phyloP scores from a whole-genome alignment of 23 tunicate genomes.

The Aplidium turbinatum region DNA sequence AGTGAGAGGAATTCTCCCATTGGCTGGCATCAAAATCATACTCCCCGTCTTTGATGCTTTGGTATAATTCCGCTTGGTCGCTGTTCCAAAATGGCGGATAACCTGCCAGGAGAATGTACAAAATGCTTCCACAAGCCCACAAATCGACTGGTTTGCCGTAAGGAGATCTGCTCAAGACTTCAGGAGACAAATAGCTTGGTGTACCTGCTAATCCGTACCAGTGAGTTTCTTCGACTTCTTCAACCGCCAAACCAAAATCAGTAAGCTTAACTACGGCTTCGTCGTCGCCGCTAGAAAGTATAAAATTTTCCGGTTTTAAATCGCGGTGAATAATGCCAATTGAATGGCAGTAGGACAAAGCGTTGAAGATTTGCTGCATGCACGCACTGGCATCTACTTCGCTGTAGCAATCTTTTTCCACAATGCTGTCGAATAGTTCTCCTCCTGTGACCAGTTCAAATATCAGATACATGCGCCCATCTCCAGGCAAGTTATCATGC shows the following conservation, averaged over 20 bases:
- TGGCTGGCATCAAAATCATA: slow-evolving; percentile 11
- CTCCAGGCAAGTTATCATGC: slow-evolving; percentile 16
- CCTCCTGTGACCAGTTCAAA: slow-evolving; percentile 69
- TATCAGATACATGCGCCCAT: neutral
- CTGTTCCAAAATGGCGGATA: slow-evolving; percentile 23
- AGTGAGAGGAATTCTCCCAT: slow-evolving; percentile 1
- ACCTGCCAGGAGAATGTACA: slow-evolving; percentile 8
- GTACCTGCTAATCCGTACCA: slow-evolving; percentile 31
- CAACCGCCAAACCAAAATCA: slow-evolving; percentile 26
- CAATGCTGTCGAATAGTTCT: slow-evolving; percentile 54
- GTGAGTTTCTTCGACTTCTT: neutral
- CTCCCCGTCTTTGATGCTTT: neutral
- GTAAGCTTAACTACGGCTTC: slow-evolving; percentile 19
- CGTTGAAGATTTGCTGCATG: slow-evolving; percentile 56
- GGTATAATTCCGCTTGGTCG: neutral
- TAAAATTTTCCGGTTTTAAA: slow-evolving; percentile 26
- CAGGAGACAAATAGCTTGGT: slow-evolving; percentile 27
- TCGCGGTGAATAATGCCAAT: slow-evolving; percentile 53
- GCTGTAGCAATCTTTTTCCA: slow-evolving; percentile 34
- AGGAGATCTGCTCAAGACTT: neutral
- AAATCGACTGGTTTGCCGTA: slow-evolving; percentile 20
- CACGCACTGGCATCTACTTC: slow-evolving; percentile 52
- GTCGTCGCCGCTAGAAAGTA: neutral
- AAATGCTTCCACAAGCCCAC: slow-evolving; percentile 23
- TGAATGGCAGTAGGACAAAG: slow-evolving; percentile 51